These are phyloP conservation scores for Empis livida DNA, from an alignment of 2,888 invertebrate species.

Conservation along the genomic window DNA sequence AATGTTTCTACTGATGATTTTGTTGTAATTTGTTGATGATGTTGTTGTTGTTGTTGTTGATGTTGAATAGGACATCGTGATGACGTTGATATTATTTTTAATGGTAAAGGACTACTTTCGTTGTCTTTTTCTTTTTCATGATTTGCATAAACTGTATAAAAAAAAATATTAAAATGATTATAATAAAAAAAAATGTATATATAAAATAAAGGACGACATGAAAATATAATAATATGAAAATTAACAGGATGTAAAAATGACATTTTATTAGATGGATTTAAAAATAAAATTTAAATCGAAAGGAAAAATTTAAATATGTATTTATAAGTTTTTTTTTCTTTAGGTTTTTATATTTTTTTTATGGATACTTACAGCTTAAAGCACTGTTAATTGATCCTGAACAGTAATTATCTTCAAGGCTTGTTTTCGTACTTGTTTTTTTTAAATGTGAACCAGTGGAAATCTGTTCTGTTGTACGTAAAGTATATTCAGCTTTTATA, in stretches of 20 bases:
- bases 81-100: conserved; percentile 32
- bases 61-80: conserved; percentile 26
- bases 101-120: conserved; percentile 28
- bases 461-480: conserved; percentile 17
- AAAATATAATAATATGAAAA: no score
- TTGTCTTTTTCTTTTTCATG: conserved; percentile 34
- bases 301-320: no score
- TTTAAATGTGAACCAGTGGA: conserved; percentile 14
- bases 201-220: not conserved
- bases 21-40: conserved; percentile 1
- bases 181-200: not conserved
- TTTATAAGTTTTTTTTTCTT: no score
- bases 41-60: conserved; percentile 4
- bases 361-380: conserved; percentile 29
- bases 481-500: conserved; percentile 31
- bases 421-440: conserved; percentile 29
- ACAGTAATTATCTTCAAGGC: conserved; percentile 33
- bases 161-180: no score
- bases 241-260: not conserved
- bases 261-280: not conserved
- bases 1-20: conserved; percentile 8
- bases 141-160: conserved; percentile 32
- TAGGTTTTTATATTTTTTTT: no score
- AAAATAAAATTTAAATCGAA: no score
- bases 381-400: conserved; percentile 33